A percentile compares a stretch with the other conserved stretches of the same genome.
These are phyloP conservation scores for Corvus hawaiiensis DNA, from an alignment of 2,113 vertebrate species.

Conservation along the genomic window DNA sequence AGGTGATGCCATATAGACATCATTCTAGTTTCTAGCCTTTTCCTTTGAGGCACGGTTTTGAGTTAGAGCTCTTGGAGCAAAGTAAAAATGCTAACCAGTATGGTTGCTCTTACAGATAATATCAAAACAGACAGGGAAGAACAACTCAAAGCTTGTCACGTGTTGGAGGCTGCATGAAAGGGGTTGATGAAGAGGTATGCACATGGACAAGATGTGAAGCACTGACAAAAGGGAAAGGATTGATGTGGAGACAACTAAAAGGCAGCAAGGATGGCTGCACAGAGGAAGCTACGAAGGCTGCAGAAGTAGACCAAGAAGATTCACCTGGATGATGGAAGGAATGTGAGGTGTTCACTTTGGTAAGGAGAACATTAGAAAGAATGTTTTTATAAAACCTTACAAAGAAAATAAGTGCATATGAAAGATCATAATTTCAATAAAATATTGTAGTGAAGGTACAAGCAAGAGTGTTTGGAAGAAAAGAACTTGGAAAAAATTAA, in stretches of 20 bases:
- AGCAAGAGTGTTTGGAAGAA: neutral
- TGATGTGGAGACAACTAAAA: neutral
- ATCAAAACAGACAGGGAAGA: neutral
- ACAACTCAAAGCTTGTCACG: neutral
- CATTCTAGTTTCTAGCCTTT: neutral
- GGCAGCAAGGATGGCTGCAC: rapidly evolving
- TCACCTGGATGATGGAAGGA: neutral
- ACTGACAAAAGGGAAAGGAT: neutral
- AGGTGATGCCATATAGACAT: neutral
- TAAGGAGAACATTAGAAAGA: neutral
- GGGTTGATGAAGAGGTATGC: neutral
- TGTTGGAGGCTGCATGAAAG: neutral
- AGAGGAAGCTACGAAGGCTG: neutral
- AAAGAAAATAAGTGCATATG: neutral
- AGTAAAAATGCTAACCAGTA: neutral
- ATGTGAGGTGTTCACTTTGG: neutral
- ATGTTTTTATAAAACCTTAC: neutral
- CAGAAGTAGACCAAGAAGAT: neutral
- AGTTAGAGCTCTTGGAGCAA: neutral
- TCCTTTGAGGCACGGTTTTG: neutral
- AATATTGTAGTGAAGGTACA: neutral
- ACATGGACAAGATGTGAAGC: neutral
- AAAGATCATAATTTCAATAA: neutral
- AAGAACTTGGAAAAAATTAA: neutral
- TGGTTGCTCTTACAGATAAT: neutral